These are phyloP conservation scores for Neotragus pygmaeus DNA, from an alignment of 2,113 vertebrate species.

Conservation along the genomic window DNA sequence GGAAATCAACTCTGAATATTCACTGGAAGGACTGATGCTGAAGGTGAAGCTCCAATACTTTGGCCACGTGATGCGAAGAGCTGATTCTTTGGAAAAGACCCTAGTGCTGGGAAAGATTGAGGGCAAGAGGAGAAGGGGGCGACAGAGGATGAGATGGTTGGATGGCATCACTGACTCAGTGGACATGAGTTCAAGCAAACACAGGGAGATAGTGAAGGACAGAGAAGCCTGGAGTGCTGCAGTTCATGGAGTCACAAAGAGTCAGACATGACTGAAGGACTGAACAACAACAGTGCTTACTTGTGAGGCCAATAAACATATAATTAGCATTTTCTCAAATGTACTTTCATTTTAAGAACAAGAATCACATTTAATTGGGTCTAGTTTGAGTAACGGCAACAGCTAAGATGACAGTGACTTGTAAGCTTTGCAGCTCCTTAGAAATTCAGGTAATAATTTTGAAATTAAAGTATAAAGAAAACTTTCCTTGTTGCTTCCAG, in stretches of 20 bases:
- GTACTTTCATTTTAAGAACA: too few relatives aligned
- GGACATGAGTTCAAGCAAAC: background rate
- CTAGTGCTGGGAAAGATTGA: background rate
- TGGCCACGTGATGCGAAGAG: background rate
- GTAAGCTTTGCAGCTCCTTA: too few relatives aligned
- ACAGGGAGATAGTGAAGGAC: background rate
- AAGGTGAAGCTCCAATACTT: background rate
- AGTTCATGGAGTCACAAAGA: background rate
- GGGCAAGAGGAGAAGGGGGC: background rate
- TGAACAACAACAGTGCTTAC: background rate
- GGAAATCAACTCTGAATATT: background rate
- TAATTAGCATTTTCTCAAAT: too few relatives aligned
- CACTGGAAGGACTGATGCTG: background rate
- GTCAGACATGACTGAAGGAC: background rate
- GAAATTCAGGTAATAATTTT: too few relatives aligned
- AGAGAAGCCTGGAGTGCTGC: background rate
- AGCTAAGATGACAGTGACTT: too few relatives aligned
- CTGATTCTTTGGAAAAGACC: background rate
- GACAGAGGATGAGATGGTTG: background rate
- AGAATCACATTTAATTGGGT: too few relatives aligned
- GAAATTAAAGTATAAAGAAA: too few relatives aligned
- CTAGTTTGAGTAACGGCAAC: too few relatives aligned
- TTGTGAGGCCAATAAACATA: background rate
- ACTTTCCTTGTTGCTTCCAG: too few relatives aligned
- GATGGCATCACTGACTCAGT: background rate